These are phyloP conservation scores for Plagiodera versicolora DNA, from an alignment of 2,888 invertebrate species.

Conservation along the genomic window DNA sequence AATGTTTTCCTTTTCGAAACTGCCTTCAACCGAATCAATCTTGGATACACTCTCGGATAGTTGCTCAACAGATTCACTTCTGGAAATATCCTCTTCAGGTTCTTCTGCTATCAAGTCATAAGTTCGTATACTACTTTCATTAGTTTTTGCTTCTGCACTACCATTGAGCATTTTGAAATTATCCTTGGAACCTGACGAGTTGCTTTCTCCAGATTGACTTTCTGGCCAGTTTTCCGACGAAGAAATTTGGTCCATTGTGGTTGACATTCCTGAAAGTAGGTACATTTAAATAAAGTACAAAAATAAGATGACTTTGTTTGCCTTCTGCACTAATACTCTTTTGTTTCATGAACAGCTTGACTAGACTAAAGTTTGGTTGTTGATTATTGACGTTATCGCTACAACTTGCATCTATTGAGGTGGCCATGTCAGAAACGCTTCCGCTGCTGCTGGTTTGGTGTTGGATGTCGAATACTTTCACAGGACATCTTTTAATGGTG, in stretches of 20 bases:
- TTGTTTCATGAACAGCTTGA: slow-evolving; percentile 87
- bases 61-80: slow-evolving; percentile 57
- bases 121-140: slow-evolving; percentile 48
- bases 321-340: slow-evolving; percentile 81
- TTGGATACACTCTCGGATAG: slow-evolving; percentile 55
- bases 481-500: slow-evolving; percentile 47
- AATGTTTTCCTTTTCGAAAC: slow-evolving; percentile 35
- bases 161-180: slow-evolving; percentile 35
- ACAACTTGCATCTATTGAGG: slow-evolving; percentile 50
- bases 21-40: slow-evolving; percentile 48
- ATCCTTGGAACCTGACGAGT: slow-evolving; percentile 58
- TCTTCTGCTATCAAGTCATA: slow-evolving; percentile 61
- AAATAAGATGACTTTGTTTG: slow-evolving; percentile 45
- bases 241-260: slow-evolving; percentile 76
- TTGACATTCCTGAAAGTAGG: slow-evolving; percentile 54
- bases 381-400: slow-evolving; percentile 42
- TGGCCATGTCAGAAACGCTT: slow-evolving; percentile 54
- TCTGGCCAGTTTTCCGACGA: slow-evolving; percentile 75
- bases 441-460: slow-evolving; percentile 51
- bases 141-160: slow-evolving; percentile 54
- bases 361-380: slow-evolving; percentile 74
- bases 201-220: slow-evolving; percentile 62
- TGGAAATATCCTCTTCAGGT: slow-evolving; percentile 58
- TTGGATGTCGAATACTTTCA: slow-evolving; percentile 55
- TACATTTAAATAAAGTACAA: slow-evolving; percentile 1